Evolutionary conservation across 2,888 invertebrate species (phyloP).

Genomic region (Synanthedon tipuliformis): DNA sequence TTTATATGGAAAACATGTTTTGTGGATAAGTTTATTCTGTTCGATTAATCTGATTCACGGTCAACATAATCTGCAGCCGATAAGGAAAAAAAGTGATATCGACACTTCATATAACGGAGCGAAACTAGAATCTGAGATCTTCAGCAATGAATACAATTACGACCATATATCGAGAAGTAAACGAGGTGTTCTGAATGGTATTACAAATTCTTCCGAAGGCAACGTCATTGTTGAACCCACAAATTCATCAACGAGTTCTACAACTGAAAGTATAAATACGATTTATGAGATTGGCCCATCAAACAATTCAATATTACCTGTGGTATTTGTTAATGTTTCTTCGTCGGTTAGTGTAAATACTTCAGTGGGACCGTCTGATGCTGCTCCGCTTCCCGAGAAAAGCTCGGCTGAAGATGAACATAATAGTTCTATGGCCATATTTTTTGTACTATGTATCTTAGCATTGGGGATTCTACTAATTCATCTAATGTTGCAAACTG

Average conservation of each 20-base stretch:
- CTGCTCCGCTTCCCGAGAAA: slow-evolving; percentile 85
- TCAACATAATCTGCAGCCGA: slow-evolving; percentile 1
- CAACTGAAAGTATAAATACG: slow-evolving; percentile 36
- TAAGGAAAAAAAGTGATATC: neutral
- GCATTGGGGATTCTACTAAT: slow-evolving; percentile 94
- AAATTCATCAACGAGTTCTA: slow-evolving; percentile 21
- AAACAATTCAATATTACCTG: slow-evolving; percentile 36
- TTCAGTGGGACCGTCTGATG: slow-evolving; percentile 75
- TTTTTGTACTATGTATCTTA: slow-evolving; percentile 95
- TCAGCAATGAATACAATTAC: neutral
- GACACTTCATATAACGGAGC: neutral
- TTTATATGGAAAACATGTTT: slow-evolving; percentile 14
- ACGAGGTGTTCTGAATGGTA: slow-evolving; percentile 28
- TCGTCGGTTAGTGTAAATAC: slow-evolving; percentile 42
- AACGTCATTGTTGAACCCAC: slow-evolving; percentile 18
- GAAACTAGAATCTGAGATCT: neutral
- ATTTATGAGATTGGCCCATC: slow-evolving; percentile 45
- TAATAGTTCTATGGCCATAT: slow-evolving; percentile 96
- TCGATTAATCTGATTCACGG: slow-evolving; percentile 2
- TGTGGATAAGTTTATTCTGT: slow-evolving; percentile 17
- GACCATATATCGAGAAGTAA: slow-evolving; percentile 32
- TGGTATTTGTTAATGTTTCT: slow-evolving; percentile 41
- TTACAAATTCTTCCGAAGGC: slow-evolving; percentile 37
- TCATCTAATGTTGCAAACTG: slow-evolving; percentile 93
- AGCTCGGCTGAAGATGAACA: slow-evolving; percentile 96